Base-by-base conservation (phyloP, 2,113 vertebrate species). In the Mobula hypostoma region DNA sequence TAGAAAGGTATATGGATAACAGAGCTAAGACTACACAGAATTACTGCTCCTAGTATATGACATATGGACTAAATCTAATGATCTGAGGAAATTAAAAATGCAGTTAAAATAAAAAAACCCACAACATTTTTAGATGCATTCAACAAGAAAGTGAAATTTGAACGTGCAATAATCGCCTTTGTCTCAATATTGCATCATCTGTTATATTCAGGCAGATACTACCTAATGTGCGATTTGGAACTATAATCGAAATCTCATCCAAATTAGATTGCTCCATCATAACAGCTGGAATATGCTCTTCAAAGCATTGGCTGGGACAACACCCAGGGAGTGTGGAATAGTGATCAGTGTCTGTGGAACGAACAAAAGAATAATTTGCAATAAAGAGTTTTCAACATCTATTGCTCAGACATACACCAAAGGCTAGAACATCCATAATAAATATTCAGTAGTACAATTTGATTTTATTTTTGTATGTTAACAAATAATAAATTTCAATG, bases 231-330 rank as follows among this genome's bases (percentile, higher is more conserved):
- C 36, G 70, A 76, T 93, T 93, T 93, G 91, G 91, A 93, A 93
- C 91, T 74, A 93, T 56, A 74, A 93, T 93, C 12, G 91, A 93
- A 8, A 93, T 27, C 72, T 93, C 91, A 93, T 93, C 91, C 91
- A 93, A 24, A 93, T 93, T 70, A 24, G 91, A 93, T 24, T 72
- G 91, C 21, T 93, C 91, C 91, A 93, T 93, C 70, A 56, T 74
- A 74, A 93, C 91, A 27, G 91, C 21, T 72, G 66, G 68, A 93
- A 56, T 27, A 93, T 93, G 91, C 3, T 93, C 91, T 56, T 96
- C 95, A 94, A 94, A 94, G 74, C 94, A 95, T 94, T 95, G 95
- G 95, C 95, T 0, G 0, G 97, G 95, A 85, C 94, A 95, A 78
- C 95, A 96, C 0, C 95, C n/a, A 93, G 70, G 68, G 0, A 94